phyloP scores from a whole-genome alignment of 2,113 vertebrate species.

The Sula dactylatra region DNA sequence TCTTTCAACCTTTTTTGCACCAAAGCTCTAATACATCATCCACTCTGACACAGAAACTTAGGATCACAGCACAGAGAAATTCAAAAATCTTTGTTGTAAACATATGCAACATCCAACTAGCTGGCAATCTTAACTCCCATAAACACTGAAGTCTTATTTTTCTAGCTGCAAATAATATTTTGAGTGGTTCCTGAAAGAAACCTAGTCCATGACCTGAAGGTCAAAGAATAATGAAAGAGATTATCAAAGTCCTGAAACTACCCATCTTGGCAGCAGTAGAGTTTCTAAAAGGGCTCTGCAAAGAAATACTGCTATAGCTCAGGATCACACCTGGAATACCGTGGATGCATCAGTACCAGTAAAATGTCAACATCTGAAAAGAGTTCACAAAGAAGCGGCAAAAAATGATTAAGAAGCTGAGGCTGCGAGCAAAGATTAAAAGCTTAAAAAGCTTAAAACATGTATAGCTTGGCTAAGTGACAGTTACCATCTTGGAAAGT shows the following conservation, averaged over 20 bases:
- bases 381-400: not conserved
- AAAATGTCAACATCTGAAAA: not conserved
- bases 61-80: not conserved
- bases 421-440: not conserved
- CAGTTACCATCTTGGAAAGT: constrained; percentile 18
- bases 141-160: not conserved
- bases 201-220: not conserved
- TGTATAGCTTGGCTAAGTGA: constrained; percentile 48
- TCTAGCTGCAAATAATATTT: not conserved
- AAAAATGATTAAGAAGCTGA: not conserved
- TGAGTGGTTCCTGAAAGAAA: not conserved
- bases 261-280: not conserved
- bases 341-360: not conserved
- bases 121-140: not conserved
- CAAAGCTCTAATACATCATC: not conserved
- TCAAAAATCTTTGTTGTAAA: not conserved
- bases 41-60: not conserved
- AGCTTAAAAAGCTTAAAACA: constrained; percentile 4
- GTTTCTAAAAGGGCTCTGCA: not conserved
- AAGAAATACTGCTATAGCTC: not conserved
- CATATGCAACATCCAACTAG: not conserved
- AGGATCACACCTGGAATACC: not conserved
- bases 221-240: not conserved
- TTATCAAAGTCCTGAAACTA: not conserved
- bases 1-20: not conserved